phyloP scores from a whole-genome alignment of 2,797 vertebrate species.

The Denticeps clupeoides region DNA sequence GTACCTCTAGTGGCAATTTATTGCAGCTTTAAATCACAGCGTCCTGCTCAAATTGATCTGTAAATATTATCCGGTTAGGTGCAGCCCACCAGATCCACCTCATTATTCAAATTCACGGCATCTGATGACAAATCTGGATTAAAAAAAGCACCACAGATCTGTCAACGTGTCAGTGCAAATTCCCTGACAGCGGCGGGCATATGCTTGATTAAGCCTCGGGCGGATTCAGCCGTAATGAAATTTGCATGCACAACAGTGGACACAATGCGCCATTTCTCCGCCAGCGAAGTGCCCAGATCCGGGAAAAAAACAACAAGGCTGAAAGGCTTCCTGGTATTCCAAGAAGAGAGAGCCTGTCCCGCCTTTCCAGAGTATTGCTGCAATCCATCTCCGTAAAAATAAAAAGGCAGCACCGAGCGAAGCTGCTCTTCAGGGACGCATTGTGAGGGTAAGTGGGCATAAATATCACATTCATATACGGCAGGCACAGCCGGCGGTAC shows the following conservation, averaged over 20 bases:
- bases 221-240: background rate
- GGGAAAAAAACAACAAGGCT: background rate
- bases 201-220: constrained; percentile 10
- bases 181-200: constrained; percentile 14
- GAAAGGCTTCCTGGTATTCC: background rate
- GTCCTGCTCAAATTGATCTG: constrained; percentile 12
- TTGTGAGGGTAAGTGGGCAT: constrained; percentile 1
- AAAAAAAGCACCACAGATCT: constrained; percentile 32
- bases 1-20: constrained; percentile 27
- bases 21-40: constrained; percentile 18
- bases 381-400: background rate
- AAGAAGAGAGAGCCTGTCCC: background rate
- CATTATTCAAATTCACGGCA: constrained; percentile 40
- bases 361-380: constrained; percentile 5
- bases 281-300: too few relatives aligned
- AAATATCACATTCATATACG: background rate
- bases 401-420: background rate
- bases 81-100: constrained; percentile 27
- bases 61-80: constrained; percentile 26
- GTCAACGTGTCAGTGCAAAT: constrained; percentile 38
- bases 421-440: constrained; percentile 2
- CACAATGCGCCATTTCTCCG: background rate
- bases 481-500: background rate
- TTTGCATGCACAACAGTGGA: too few relatives aligned
- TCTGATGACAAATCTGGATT: constrained; percentile 42